Evolutionary conservation across 2,797 vertebrate genomes (phyloP), one percentile per base, ranked within the genome.

Genomic region (Petrocephalus schoutedeni): DNA sequence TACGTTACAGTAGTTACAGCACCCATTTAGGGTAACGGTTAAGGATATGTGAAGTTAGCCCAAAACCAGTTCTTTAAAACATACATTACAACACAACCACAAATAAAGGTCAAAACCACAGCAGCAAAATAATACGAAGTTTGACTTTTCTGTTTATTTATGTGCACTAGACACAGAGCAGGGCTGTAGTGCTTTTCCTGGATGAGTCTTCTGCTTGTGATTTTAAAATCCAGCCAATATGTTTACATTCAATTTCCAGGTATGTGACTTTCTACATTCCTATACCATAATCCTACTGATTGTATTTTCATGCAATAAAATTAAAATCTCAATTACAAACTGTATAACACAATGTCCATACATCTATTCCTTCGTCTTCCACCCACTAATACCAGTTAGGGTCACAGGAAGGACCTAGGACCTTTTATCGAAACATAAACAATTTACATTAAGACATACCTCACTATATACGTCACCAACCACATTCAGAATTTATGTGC

Each of bases 401-500:
- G 7, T 45, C 36, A 2, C 36, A 6, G 36, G 16, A 41, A 16
- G 16, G 71, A 6, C 16, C 36, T 77, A n/a, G 36, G 16, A n/a
- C 71, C 21, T 53, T 83, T n/a, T 23, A 45, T n/a, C 1, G 21
- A 54, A 83, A 83, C 41, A 49, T 83, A 51, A 51, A 53, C 8
- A 21, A 49, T 53, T 28, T 51, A 83, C 41, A 54, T 28, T 28
- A 83, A 28, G 49, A 83, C 49, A 53, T 53, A 51, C 49, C 49
- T 83, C 45, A 53, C 19, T 51, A 83, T 83, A 51, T 54, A 51
- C 41, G 7, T 83, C 45, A 54, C 41, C 80, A 28, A 12, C 87
- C 67, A 61, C 36, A 59, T 28, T 77, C 71, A 86, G 54, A 88
- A 89, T 91, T 90, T 90, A 90, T 86, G 87, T 85, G 51, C 88